Evolutionary conservation across 2,113 vertebrate genomes (phyloP), one percentile per base, ranked within the genome.

Genomic region (Microtus montanus): DNA sequence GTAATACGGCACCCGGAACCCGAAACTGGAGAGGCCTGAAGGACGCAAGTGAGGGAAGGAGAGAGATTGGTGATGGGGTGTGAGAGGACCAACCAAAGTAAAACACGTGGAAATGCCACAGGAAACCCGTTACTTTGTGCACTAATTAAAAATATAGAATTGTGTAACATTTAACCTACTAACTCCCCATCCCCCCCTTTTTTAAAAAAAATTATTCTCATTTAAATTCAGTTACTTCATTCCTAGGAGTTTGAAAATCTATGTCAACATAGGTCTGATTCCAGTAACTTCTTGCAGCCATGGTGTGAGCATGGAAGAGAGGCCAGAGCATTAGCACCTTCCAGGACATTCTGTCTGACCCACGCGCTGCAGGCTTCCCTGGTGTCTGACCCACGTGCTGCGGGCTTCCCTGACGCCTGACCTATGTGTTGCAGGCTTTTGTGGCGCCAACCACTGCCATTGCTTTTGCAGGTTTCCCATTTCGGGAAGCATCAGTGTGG

Each of bases 361-460:
- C 98, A 41, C 80, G 83, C 91, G 86, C 98, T 41, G n/a, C 95
- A 61, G 98, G 98, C 88, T 97, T 97, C 44, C 98, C 99, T 74
- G 98, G 99, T 97, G 9, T 98, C 98, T 91, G 97, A 98, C 7
- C 19, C 98, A 41, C 80, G 83, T 92, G 86, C 98, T 41, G n/a
- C 95, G 58, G 98, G 98, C 88, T 97, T 97, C 82, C 98, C 98
- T 73, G 98, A 99, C 93, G 9, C 98, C 98, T 91, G 97, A 98
- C 7, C 19, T 97, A 41, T 83, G 83, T 92, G 86, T 98, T 41
- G n/a, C 95, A 63, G 98, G 98, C 88, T 97, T 97, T 84, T 98
- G 98, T 73, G 98, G 99, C 93, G 96, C 99, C 70, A 96, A 96
- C 93, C 99, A 96, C 87, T 98, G 98, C 86, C 87, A 94, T 97